A percentile compares a stretch with the other conserved stretches of the same genome.
These are phyloP conservation scores for Marmota monax DNA, from an alignment of 2,113 vertebrate species.

Conservation along the genomic window DNA sequence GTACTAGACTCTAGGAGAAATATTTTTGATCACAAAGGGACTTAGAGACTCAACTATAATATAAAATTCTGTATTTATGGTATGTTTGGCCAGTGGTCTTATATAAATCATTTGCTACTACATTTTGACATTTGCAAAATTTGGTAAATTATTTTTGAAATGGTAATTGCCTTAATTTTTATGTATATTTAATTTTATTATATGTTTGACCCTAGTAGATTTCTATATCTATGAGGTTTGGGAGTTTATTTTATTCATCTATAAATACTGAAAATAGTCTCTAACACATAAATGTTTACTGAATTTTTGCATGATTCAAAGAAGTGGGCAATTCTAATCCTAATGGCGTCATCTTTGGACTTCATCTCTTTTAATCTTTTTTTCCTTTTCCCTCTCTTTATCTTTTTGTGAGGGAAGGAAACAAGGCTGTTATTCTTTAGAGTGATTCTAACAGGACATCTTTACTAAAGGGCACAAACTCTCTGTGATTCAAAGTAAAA, in stretches of 20 bases:
- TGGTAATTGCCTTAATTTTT: constrained; percentile 43
- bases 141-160: constrained; percentile 56
- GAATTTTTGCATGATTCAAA: constrained; percentile 25
- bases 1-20: neutral
- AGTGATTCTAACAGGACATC: constrained; percentile 30
- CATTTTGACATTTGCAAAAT: constrained; percentile 29
- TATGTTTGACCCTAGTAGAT: neutral
- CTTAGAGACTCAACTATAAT: neutral
- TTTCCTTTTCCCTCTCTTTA: neutral
- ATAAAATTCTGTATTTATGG: neutral
- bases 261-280: neutral
- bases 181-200: constrained; percentile 30
- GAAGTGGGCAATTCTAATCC: constrained; percentile 23
- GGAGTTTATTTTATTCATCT: constrained; percentile 3
- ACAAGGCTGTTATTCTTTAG: neutral
- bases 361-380: neutral
- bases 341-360: neutral
- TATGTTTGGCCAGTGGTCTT: constrained; percentile 38
- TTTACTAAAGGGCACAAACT: constrained; percentile 27
- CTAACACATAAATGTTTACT: neutral
- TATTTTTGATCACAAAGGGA: constrained; percentile 13
- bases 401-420: constrained; percentile 23
- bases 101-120: neutral
- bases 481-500: constrained; percentile 19
- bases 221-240: neutral